These are phyloP conservation scores for Rhyzopertha dominica DNA, from an alignment of 1,140 invertebrate species.

Conservation along the genomic window DNA sequence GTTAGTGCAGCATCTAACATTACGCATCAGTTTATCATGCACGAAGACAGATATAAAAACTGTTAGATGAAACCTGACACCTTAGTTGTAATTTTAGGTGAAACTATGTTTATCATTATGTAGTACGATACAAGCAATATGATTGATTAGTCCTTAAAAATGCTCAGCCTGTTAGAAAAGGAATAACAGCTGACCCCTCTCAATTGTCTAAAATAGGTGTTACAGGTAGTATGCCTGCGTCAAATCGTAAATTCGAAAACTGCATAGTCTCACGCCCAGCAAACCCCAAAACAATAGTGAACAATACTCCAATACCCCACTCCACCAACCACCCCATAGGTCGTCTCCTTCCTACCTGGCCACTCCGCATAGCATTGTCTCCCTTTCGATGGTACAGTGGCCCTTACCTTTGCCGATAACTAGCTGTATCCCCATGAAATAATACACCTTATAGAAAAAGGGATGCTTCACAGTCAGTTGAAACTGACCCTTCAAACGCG, in stretches of 20 bases:
- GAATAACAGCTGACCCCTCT: too few species aligned
- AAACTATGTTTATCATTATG: too few species aligned
- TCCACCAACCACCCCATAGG: not conserved
- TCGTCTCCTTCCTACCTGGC: slow-evolving; percentile 4
- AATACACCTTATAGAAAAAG: slow-evolving; percentile 17
- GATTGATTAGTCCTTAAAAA: too few species aligned
- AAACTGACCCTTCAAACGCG: slow-evolving; percentile 17
- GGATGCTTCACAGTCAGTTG: slow-evolving; percentile 15
- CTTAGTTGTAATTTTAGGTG: too few species aligned
- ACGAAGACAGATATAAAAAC: too few species aligned
- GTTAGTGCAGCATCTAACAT: too few species aligned
- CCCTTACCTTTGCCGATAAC: slow-evolving; percentile 8
- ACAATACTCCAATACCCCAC: slow-evolving; percentile 8
- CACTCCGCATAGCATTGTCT: too few species aligned
- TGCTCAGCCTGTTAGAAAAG: too few species aligned
- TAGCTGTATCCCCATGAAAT: slow-evolving; percentile 20
- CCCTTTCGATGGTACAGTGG: slow-evolving; percentile 9
- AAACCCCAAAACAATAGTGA: slow-evolving; percentile 18
- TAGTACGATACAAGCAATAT: too few species aligned
- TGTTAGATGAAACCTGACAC: too few species aligned
- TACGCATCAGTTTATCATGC: too few species aligned
- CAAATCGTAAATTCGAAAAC: slow-evolving; percentile 15
- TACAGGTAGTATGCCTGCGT: not conserved
- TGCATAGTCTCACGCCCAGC: slow-evolving; percentile 24
- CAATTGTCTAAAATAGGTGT: too few species aligned